Conservation (phyloP, 2,888 invertebrate genomes). For the Apantesis nais region DNA sequence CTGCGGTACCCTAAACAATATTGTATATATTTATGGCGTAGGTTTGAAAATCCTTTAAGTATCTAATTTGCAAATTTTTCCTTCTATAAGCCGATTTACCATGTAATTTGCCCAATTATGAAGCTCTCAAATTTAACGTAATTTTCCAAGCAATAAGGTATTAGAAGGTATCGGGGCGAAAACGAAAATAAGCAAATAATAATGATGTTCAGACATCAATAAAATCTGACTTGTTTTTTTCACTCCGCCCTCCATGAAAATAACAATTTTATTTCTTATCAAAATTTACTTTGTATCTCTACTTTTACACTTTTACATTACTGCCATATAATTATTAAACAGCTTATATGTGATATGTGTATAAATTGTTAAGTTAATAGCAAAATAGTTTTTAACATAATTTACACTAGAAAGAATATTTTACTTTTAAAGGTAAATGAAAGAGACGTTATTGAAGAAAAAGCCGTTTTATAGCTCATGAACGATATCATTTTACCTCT, state of each 20-base stretch:
- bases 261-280: neutral
- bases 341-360: neutral
- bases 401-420: neutral
- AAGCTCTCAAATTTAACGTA: conserved; percentile 70
- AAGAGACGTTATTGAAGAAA: neutral
- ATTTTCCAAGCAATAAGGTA: conserved; percentile 69
- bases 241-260: conserved; percentile 4
- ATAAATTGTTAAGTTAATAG: neutral
- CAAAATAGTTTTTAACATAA: neutral
- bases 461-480: conserved; percentile 27
- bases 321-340: neutral
- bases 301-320: conserved; percentile 5
- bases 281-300: neutral
- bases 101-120: conserved; percentile 78
- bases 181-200: conserved; percentile 75
- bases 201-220: conserved; percentile 70
- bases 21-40: conserved; percentile 32
- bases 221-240: conserved; percentile 56
- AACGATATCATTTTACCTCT: conserved; percentile 51
- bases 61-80: conserved; percentile 75
- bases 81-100: conserved; percentile 71
- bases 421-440: neutral
- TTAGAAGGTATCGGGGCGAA: conserved; percentile 64
- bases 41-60: conserved; percentile 71
- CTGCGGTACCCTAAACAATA: conserved; percentile 24